Base-by-base conservation (phyloP, 1,140 invertebrate genomes). In the Pseudomyrmex flavicornis region DNA sequence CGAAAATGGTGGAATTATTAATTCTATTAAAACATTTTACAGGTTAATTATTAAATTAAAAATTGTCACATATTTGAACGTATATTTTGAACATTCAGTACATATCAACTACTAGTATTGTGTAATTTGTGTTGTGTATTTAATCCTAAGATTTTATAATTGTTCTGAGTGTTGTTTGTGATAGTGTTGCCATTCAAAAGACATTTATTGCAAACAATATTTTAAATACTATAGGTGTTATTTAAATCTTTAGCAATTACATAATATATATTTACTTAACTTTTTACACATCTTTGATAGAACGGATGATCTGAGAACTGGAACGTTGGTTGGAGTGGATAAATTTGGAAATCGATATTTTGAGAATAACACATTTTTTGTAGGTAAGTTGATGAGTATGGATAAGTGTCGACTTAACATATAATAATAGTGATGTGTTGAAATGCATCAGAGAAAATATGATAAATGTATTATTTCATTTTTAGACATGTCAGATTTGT, bases 311-410 rank as follows among this genome's bases (percentile, higher is more conserved):
- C 90, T 99, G 22, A 99, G 99, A 95, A 95, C 95, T 59, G 99
- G 99, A 26, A 96, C 94, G 0, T 92, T 98, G 0, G 96, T 99
- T n/a, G 99, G 99, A n/a, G 96, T 96, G 82, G 99, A 99, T 93
- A 97, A 98, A 92, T 98, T 96, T 94, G 99, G 99, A 50, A 99
- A 99, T 94, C 98, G 97, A 93, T 99, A 99, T 93, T 99, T 96
- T 93, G 97, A 99, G 95, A 99, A 99, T 92, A 96, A 97, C 44
- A 94, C 95, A 59, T 98, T 97, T 92, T 99, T 99, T 94, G 97
- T 97, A 92, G 97, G 98, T 94, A 89, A 93, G 85, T 61, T 59
- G 13, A 22, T 35, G 61, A 59, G 26, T 59, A 61, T 61, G 10
- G 13, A 48, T 54, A n/a, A 73, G 0, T 20, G 5, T 12, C 20